These are phyloP conservation scores for Telenomus remus DNA, from an alignment of 1,140 invertebrate species.

Conservation along the genomic window DNA sequence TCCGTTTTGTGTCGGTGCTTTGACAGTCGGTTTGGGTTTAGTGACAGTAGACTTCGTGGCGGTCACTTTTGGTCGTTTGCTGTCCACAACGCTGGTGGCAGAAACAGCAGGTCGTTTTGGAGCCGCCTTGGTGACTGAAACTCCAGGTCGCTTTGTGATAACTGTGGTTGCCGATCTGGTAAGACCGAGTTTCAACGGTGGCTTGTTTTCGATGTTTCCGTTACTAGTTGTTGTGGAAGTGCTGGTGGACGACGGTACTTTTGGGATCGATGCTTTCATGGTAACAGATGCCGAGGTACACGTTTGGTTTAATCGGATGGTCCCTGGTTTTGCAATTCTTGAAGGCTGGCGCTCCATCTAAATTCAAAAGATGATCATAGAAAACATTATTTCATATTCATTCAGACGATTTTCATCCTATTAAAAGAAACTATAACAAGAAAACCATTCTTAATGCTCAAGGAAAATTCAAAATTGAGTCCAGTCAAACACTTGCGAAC, in stretches of 20 bases:
- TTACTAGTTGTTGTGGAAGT: conserved; percentile 10
- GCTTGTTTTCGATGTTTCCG: conserved; percentile 64
- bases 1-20: not conserved
- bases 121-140: conserved; percentile 24
- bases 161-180: conserved; percentile 58
- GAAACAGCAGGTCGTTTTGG: conserved; percentile 61
- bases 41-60: not conserved
- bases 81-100: conserved; percentile 30
- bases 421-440: too few species aligned
- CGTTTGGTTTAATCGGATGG: conserved; percentile 24
- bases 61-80: conserved; percentile 55
- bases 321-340: not conserved
- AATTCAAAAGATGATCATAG: not conserved
- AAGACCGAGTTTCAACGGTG: conserved; percentile 48
- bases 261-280: not conserved
- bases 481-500: too few species aligned
- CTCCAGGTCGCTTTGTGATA: conserved; percentile 45
- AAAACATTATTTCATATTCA: too few species aligned
- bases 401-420: too few species aligned
- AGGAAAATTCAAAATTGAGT: too few species aligned
- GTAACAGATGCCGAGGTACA: conserved; percentile 19
- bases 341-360: conserved; percentile 22
- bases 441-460: too few species aligned
- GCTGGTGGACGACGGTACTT: not conserved
- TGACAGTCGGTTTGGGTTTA: conserved; percentile 9